Percentiles rank a stretch among this genome's conserved stretches.
These are phyloP conservation scores for Pyrocoelia pectoralis DNA, from an alignment of 2,888 invertebrate genomes.

Conservation along the genomic window DNA sequence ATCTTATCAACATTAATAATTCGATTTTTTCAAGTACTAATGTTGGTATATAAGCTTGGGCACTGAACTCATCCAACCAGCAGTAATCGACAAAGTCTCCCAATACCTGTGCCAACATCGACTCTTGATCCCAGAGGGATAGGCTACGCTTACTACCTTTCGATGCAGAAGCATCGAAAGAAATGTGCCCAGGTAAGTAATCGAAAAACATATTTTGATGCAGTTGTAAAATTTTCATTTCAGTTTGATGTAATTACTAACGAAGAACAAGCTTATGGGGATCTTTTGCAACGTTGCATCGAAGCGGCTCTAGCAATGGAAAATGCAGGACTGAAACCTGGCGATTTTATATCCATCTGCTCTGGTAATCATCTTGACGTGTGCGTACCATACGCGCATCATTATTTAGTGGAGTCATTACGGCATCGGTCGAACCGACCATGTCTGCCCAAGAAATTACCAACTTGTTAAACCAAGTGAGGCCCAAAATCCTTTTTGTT, in stretches of 20 bases:
- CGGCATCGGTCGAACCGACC: slow-evolving; percentile 15
- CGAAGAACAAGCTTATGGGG: slow-evolving; percentile 53
- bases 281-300: slow-evolving; percentile 39
- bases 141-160: no score
- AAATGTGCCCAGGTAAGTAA: no score
- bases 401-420: slow-evolving; percentile 11
- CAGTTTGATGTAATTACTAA: slow-evolving; percentile 24
- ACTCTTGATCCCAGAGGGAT: no score
- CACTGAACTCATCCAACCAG: no score
- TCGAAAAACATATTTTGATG: no score
- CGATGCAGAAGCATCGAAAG: no score
- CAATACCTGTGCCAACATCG: no score
- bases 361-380: slow-evolving; percentile 9
- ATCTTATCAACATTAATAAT: no score
- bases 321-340: slow-evolving; percentile 53
- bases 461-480: slow-evolving; percentile 34
- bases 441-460: slow-evolving; percentile 6
- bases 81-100: no score
- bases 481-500: slow-evolving; percentile 26
- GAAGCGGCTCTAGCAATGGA: slow-evolving; percentile 37
- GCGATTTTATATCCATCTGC: slow-evolving; percentile 54
- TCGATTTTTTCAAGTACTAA: no score
- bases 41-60: no score
- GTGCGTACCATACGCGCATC: slow-evolving; percentile 16
- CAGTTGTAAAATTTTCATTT: background rate